phyloP scores from a whole-genome alignment of 2,888 invertebrate species.

The Cancer borealis region DNA sequence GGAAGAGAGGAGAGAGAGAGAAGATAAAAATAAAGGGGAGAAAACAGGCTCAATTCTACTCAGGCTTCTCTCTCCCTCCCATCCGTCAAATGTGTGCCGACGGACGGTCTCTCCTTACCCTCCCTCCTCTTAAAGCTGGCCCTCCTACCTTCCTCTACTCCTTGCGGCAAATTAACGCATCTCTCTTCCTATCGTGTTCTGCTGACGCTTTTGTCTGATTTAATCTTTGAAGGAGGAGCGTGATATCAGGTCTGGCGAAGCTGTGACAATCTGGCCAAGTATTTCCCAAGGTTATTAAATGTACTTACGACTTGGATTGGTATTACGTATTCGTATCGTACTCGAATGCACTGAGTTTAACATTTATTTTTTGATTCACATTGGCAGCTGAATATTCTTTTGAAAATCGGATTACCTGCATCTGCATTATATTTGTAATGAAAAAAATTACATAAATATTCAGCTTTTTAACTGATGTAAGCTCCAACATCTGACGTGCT shows the following conservation, averaged over 20 bases:
- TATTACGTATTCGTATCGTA: background rate
- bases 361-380: no score
- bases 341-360: background rate
- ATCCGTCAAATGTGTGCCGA: background rate
- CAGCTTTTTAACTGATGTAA: no score
- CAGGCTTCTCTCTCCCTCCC: background rate
- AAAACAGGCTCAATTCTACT: background rate
- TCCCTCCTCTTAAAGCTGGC: no score
- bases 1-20: no score
- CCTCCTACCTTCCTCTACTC: background rate
- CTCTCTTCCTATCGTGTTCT: background rate
- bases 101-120: background rate
- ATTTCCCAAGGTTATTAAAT: background rate
- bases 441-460: no score
- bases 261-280: background rate
- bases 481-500: no score
- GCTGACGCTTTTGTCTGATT: background rate
- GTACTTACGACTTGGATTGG: background rate
- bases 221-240: background rate
- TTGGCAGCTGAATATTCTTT: no score
- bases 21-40: no score
- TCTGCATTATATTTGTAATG: no score
- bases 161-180: background rate
- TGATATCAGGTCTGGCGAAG: background rate
- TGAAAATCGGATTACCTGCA: no score